phyloP scores from a whole-genome alignment of 2,888 invertebrate genomes.

The Andricus curvator region DNA sequence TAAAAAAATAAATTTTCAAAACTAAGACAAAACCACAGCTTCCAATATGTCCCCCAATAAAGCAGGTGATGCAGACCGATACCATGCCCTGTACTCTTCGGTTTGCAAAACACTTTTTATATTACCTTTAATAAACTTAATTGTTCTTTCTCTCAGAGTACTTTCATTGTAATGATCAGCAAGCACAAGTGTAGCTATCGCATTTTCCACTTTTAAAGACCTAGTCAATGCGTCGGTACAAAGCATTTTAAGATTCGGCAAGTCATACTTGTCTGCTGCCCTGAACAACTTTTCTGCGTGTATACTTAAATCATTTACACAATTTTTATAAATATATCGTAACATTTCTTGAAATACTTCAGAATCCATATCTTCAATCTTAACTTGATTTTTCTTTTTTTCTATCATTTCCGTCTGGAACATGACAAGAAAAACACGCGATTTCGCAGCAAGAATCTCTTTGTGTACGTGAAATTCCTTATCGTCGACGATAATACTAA shows the following conservation, averaged over 20 bases:
- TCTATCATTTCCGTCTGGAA: not conserved
- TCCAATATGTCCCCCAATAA: too few relatives aligned
- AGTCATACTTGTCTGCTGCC: not conserved
- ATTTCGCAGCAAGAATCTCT: conserved; percentile 15
- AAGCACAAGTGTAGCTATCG: not conserved
- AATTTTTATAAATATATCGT: not conserved
- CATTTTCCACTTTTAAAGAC: not conserved
- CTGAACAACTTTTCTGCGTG: not conserved
- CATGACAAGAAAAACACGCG: not conserved
- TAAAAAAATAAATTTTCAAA: too few relatives aligned
- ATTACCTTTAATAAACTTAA: not conserved
- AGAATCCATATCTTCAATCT: not conserved
- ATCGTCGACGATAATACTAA: not conserved
- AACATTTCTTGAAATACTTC: not conserved
- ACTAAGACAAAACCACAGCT: too few relatives aligned
- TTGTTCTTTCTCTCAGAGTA: not conserved
- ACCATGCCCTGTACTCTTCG: too few relatives aligned
- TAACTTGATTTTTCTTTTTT: too few relatives aligned
- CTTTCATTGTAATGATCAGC: not conserved
- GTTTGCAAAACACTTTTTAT: not conserved
- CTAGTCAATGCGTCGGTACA: not conserved
- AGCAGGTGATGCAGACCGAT: too few relatives aligned
- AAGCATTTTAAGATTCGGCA: not conserved
- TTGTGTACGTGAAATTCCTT: not conserved
- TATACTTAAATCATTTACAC: not conserved